Conservation (phyloP, 2,888 invertebrate genomes). For the Polyommatus iphigenia region DNA sequence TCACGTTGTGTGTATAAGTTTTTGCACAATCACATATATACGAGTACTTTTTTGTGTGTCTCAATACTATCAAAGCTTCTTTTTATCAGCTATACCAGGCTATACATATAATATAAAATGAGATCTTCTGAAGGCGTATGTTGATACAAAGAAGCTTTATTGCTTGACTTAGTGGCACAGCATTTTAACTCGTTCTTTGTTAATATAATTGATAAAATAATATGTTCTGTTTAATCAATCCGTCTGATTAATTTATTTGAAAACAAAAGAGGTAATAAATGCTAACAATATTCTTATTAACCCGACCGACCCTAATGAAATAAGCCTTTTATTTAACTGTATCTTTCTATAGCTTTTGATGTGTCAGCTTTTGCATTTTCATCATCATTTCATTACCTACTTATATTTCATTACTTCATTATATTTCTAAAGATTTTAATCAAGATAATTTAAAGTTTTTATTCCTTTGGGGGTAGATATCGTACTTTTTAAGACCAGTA, state of each 20-base stretch:
- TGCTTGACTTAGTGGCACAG: neutral
- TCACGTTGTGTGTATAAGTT: neutral
- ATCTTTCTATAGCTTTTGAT: neutral
- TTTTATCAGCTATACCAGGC: neutral
- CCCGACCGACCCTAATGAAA: too few species aligned
- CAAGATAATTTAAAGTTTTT: neutral
- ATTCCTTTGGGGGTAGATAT: too few species aligned
- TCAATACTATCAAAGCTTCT: neutral
- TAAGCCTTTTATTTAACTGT: too few species aligned
- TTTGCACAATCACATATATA: neutral
- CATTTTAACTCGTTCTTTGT: neutral
- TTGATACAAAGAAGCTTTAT: neutral
- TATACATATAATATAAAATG: neutral
- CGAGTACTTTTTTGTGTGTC: neutral
- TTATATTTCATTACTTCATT: neutral
- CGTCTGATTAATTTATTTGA: neutral
- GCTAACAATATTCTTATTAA: neutral
- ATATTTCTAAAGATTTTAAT: neutral
- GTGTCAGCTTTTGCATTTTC: slow-evolving; percentile 8
- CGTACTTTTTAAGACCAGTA: too few species aligned
- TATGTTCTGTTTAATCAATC: neutral
- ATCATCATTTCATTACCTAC: neutral
- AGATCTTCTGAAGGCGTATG: neutral
- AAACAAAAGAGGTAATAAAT: neutral
- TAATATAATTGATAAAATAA: neutral